Percentiles rank a stretch among this genome's conserved stretches.
phyloP scores from a whole-genome alignment of 2,113 vertebrate genomes.

The Hirundichthys speculiger region DNA sequence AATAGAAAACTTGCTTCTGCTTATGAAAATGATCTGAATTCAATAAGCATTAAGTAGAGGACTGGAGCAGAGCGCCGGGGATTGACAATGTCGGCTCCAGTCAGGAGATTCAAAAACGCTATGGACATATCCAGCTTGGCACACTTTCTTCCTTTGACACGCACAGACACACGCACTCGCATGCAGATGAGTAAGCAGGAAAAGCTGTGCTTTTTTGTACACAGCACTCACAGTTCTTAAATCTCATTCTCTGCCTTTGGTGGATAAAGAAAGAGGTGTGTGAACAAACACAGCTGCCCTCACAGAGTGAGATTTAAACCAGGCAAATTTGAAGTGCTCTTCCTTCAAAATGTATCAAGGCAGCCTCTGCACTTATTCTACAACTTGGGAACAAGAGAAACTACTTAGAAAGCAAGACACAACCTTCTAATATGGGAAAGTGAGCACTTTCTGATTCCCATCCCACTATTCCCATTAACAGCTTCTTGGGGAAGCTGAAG shows the following conservation, averaged over 20 bases:
- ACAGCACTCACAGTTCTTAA: constrained; percentile 23
- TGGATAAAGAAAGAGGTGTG: constrained; percentile 14
- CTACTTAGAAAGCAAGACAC: constrained; percentile 66
- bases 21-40: constrained; percentile 54
- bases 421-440: constrained; percentile 58
- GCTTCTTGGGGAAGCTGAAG: constrained; percentile 37
- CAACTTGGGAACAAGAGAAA: constrained; percentile 68
- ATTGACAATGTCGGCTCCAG: constrained; percentile 38
- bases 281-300: constrained; percentile 11
- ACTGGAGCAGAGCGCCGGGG: constrained; percentile 11
- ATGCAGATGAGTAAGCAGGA: constrained; percentile 4
- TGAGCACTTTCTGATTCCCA: constrained; percentile 29
- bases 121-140: not conserved
- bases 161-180: constrained; percentile 9
- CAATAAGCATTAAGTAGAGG: constrained; percentile 53
- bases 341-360: constrained; percentile 56
- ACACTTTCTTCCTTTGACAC: constrained; percentile 6
- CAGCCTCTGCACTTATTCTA: constrained; percentile 60
- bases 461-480: constrained; percentile 32
- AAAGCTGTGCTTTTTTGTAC: constrained; percentile 13
- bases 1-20: constrained; percentile 41
- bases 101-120: constrained; percentile 29
- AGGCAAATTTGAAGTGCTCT: constrained; percentile 49
- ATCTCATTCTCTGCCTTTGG: constrained; percentile 43
- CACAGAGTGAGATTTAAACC: constrained; percentile 10